Conservation (phyloP, 64 coral and sea anemone genomes). For the Cladopsammia gracilis region DNA sequence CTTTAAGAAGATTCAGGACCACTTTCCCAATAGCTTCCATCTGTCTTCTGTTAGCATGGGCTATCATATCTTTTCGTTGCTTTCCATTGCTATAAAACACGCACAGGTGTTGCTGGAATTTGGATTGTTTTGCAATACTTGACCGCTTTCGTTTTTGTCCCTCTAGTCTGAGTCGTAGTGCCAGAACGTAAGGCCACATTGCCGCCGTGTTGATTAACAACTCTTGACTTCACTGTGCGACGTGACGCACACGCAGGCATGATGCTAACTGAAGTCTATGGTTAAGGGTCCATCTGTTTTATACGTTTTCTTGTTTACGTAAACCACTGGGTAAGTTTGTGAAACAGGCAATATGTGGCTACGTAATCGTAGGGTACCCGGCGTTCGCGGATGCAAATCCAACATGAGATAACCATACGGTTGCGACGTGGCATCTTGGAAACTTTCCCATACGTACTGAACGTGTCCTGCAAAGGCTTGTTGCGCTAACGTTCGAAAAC, state of each 20-base stretch:
- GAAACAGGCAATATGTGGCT: background rate
- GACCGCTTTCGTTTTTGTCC: background rate
- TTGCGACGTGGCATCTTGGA: too few relatives aligned
- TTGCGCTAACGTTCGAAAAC: background rate
- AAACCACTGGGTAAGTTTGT: background rate
- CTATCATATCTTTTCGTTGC: background rate
- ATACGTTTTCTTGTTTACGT: background rate
- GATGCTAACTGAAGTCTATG: background rate
- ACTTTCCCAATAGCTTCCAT: slow-evolving; percentile 19
- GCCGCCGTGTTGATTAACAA: too few relatives aligned
- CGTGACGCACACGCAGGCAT: background rate
- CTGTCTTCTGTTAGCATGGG: slow-evolving; percentile 3
- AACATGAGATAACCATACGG: too few relatives aligned
- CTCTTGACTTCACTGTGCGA: background rate
- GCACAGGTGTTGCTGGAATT: too few relatives aligned
- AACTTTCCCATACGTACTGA: too few relatives aligned
- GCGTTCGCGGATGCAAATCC: too few relatives aligned
- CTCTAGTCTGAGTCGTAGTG: too few relatives aligned
- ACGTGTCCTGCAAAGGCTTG: background rate
- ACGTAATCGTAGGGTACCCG: too few relatives aligned
- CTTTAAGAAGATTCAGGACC: slow-evolving; percentile 21
- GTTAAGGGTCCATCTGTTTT: too few relatives aligned
- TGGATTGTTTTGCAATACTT: too few relatives aligned
- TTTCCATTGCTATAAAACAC: too few relatives aligned
- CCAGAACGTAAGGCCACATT: too few relatives aligned